phyloP scores from a whole-genome alignment of 2,888 invertebrate species.

The Orthonevra nobilis region DNA sequence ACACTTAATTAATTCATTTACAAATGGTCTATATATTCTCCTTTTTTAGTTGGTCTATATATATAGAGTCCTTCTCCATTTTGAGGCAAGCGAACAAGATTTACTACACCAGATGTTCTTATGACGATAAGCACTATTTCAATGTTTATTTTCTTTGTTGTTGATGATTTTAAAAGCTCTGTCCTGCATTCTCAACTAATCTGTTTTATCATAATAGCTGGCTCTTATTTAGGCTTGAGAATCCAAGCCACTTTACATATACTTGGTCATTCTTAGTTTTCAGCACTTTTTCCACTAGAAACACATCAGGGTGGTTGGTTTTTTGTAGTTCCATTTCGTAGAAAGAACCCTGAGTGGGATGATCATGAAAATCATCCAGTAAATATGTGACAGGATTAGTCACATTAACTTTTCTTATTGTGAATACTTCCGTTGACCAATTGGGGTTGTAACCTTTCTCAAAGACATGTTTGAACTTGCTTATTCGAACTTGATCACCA shows the following conservation, averaged over 20 bases:
- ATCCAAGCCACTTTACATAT: background rate
- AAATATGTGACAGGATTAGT: slow-evolving; percentile 3
- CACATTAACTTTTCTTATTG: background rate
- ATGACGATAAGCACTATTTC: no score
- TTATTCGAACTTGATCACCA: slow-evolving; percentile 72
- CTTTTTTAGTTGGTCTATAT: background rate
- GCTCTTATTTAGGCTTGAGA: no score
- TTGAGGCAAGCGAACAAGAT: no score
- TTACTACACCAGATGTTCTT: no score
- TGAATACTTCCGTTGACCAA: background rate
- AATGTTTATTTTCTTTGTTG: no score
- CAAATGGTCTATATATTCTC: background rate
- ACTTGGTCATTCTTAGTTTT: background rate
- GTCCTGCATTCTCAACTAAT: no score
- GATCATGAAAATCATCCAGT: slow-evolving; percentile 71
- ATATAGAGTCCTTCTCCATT: background rate
- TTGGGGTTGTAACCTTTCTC: slow-evolving; percentile 8
- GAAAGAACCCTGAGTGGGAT: slow-evolving; percentile 74
- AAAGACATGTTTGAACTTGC: slow-evolving; percentile 25
- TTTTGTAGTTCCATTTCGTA: slow-evolving; percentile 74
- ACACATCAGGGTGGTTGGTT: slow-evolving; percentile 53
- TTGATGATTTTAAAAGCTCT: no score
- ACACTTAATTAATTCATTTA: background rate
- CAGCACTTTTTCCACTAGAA: background rate
- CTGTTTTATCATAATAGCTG: no score